Evolutionary conservation across 1,140 invertebrate species (phyloP).

Genomic region (Zaprionus capensis): DNA sequence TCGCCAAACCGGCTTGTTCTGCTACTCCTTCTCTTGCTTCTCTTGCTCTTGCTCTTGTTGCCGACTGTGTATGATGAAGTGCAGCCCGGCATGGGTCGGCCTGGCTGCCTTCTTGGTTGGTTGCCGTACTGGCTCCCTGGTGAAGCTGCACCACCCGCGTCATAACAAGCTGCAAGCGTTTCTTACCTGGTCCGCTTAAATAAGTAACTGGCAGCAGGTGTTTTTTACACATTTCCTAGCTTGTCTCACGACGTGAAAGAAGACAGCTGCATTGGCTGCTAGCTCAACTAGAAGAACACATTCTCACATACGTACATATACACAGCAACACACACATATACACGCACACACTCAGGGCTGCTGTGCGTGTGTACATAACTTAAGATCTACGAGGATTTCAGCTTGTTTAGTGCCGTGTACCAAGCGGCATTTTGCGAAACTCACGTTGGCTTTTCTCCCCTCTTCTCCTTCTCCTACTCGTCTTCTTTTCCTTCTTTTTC

Average conservation of each 20-base stretch:
- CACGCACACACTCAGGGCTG: not conserved
- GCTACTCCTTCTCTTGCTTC: constrained; percentile 4
- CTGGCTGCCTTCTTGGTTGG: constrained; percentile 16
- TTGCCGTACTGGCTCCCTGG: constrained; percentile 17
- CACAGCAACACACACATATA: constrained; percentile 11
- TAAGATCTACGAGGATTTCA: constrained; percentile 82
- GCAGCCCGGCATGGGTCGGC: constrained; percentile 40
- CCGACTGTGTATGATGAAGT: constrained; percentile 75
- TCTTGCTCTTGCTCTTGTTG: constrained; percentile 55
- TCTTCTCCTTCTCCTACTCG: not conserved
- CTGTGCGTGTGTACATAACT: constrained; percentile 59
- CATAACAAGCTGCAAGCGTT: constrained; percentile 31
- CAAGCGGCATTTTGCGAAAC: constrained; percentile 43
- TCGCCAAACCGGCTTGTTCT: constrained; percentile 38
- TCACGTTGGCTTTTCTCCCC: constrained; percentile 22
- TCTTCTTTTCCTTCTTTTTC: constrained; percentile 1
- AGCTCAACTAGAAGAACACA: constrained; percentile 8
- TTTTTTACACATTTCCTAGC: constrained; percentile 78
- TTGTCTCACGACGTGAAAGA: constrained; percentile 68
- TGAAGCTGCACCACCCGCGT: constrained; percentile 15
- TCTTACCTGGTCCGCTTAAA: constrained; percentile 54
- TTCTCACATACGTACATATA: constrained; percentile 17
- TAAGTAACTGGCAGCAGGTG: constrained; percentile 77
- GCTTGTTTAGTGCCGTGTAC: constrained; percentile 80
- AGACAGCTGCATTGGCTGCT: constrained; percentile 66